phyloP scores from a whole-genome alignment of 2,888 invertebrate genomes.

The Tillus elongatus region DNA sequence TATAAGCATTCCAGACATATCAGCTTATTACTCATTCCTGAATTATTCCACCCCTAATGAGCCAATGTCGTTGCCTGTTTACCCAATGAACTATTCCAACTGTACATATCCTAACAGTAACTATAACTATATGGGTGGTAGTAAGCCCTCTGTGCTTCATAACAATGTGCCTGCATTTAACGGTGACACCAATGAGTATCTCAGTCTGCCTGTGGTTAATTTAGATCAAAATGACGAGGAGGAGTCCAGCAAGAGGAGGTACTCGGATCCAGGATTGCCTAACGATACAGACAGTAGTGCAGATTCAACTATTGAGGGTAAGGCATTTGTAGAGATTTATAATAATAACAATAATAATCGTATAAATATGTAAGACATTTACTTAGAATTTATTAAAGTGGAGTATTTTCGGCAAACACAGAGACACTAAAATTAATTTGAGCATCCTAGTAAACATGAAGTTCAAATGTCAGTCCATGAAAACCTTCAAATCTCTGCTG shows the following conservation, averaged over 20 bases:
- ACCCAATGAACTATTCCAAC: constrained; percentile 46
- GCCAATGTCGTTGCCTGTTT: constrained; percentile 56
- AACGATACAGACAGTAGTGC: constrained; percentile 43
- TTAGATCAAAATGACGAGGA: constrained; percentile 45
- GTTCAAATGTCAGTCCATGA: no score
- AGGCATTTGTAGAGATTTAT: no score
- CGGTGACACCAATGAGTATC: constrained; percentile 42
- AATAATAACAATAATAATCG: no score
- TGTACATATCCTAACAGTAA: constrained; percentile 17
- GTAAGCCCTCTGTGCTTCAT: constrained; percentile 22
- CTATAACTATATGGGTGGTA: constrained; percentile 21
- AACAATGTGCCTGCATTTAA: constrained; percentile 12
- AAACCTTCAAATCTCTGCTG: no score
- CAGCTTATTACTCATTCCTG: constrained; percentile 31
- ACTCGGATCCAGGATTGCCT: constrained; percentile 58
- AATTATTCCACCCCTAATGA: constrained; percentile 43
- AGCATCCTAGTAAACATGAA: no score
- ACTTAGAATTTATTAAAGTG: no score
- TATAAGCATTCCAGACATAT: constrained; percentile 28
- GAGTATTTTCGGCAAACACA: no score
- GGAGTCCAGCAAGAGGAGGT: constrained; percentile 46
- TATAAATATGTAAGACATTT: no score
- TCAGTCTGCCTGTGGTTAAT: constrained; percentile 65
- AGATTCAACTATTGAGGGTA: constrained; percentile 37
- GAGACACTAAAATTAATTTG: no score